Conservation (phyloP, 1,140 invertebrate species). For the Drosophila pseudoobscura region DNA sequence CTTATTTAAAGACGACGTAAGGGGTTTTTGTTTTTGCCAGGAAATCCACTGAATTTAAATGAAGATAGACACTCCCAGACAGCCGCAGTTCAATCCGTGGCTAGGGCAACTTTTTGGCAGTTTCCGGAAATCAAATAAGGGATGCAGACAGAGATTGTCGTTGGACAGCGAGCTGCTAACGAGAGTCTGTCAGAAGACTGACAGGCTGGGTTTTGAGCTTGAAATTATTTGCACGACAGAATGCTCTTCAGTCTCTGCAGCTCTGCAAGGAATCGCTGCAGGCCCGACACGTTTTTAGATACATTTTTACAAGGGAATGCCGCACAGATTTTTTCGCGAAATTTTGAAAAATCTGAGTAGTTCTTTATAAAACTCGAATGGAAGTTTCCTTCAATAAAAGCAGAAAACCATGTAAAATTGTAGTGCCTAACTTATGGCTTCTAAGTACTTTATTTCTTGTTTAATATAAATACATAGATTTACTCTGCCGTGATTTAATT, state of each 20-base stretch:
- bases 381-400: background rate
- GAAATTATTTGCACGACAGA: slow-evolving; percentile 63
- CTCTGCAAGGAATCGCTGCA: no score
- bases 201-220: slow-evolving; percentile 63
- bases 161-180: slow-evolving; percentile 20
- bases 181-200: slow-evolving; percentile 35
- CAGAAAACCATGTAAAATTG: no score
- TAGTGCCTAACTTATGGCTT: no score
- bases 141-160: slow-evolving; percentile 2
- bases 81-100: slow-evolving; percentile 19
- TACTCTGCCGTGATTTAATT: slow-evolving; percentile 64
- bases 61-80: slow-evolving; percentile 75
- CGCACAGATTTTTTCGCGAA: no score
- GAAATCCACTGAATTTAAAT: slow-evolving; percentile 76
- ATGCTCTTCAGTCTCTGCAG: background rate
- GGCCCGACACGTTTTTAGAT: no score
- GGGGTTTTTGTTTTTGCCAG: slow-evolving; percentile 63
- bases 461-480: slow-evolving; percentile 55
- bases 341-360: no score
- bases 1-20: slow-evolving; percentile 77
- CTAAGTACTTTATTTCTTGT: no score
- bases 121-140: slow-evolving; percentile 40
- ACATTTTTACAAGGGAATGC: no score
- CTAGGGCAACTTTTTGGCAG: slow-evolving; percentile 7
- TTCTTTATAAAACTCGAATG: no score